Conservation (phyloP, 2,113 vertebrate species). For the Syrrhaptes paradoxus region DNA sequence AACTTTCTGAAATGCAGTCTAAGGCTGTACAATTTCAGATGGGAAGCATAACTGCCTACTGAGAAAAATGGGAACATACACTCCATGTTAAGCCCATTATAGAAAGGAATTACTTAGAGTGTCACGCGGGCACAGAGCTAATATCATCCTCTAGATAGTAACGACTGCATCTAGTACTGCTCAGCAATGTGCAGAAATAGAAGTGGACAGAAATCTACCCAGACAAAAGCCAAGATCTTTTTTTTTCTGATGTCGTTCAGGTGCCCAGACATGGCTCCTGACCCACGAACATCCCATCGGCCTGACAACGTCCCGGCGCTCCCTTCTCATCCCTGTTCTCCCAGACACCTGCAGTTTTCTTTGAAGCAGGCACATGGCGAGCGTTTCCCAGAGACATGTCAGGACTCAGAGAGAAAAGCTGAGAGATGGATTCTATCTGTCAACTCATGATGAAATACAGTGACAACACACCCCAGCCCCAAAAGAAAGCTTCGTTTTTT, state of each 20-base stretch:
- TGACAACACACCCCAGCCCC: neutral
- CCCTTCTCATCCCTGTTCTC: neutral
- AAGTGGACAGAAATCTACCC: neutral
- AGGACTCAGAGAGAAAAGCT: neutral
- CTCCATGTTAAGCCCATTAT: slow-evolving; percentile 47
- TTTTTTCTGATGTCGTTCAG: neutral
- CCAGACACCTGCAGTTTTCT: slow-evolving; percentile 46
- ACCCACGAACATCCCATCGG: neutral
- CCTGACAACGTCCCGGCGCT: accelerated
- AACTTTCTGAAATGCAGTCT: neutral
- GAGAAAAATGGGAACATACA: slow-evolving; percentile 42
- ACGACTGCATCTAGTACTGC: slow-evolving; percentile 14
- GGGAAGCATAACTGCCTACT: slow-evolving; percentile 10
- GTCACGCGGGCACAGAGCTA: neutral
- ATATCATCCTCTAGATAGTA: slow-evolving; percentile 17
- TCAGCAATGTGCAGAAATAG: slow-evolving; percentile 56
- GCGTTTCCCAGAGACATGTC: slow-evolving; percentile 19
- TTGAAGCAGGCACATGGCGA: neutral
- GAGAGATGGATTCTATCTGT: slow-evolving; percentile 44
- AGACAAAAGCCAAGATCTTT: neutral
- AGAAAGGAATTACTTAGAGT: slow-evolving; percentile 19
- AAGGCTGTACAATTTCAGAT: neutral
- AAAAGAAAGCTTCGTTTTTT: slow-evolving; percentile 23
- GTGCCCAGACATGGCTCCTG: neutral
- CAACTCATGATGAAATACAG: slow-evolving; percentile 23